phyloP scores from a whole-genome alignment of 2,113 vertebrate genomes.

The Albula goreensis region DNA sequence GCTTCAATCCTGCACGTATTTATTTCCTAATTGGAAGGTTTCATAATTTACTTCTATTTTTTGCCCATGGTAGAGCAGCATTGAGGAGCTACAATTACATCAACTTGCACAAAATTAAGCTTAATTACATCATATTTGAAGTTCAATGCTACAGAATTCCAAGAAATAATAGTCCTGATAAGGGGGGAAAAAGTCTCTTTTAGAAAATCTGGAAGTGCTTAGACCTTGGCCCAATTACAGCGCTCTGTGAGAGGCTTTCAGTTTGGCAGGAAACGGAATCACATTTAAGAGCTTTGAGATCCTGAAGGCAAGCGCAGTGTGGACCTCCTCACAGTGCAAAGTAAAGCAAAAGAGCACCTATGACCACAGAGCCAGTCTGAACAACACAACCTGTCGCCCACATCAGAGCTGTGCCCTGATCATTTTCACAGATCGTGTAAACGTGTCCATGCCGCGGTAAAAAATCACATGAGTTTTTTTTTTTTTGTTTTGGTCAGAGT shows the following conservation, averaged over 20 bases:
- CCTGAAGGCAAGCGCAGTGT: background rate
- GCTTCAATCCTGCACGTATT: constrained; percentile 19
- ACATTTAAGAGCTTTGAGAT: background rate
- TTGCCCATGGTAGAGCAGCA: background rate
- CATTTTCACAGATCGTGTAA: too few species aligned
- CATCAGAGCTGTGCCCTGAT: too few species aligned
- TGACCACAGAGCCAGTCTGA: background rate
- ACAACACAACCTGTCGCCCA: background rate
- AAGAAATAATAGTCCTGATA: constrained; percentile 11
- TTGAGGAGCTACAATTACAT: constrained; percentile 22
- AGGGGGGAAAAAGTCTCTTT: constrained; percentile 5
- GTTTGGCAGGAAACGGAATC: background rate
- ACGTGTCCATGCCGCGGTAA: too few species aligned
- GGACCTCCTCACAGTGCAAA: background rate
- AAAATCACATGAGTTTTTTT: too few species aligned
- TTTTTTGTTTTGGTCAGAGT: too few species aligned
- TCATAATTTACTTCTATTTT: constrained; percentile 23
- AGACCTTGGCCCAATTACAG: background rate
- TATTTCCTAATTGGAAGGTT: constrained; percentile 17
- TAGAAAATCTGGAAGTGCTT: constrained; percentile 15
- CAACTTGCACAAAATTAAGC: constrained; percentile 19
- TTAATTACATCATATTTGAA: constrained; percentile 40
- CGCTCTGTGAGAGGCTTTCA: constrained; percentile 3
- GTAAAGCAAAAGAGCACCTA: background rate
- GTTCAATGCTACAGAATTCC: constrained; percentile 22